Base-by-base conservation (phyloP, 2,888 invertebrate genomes). In the Holacanthella duospinosa region DNA sequence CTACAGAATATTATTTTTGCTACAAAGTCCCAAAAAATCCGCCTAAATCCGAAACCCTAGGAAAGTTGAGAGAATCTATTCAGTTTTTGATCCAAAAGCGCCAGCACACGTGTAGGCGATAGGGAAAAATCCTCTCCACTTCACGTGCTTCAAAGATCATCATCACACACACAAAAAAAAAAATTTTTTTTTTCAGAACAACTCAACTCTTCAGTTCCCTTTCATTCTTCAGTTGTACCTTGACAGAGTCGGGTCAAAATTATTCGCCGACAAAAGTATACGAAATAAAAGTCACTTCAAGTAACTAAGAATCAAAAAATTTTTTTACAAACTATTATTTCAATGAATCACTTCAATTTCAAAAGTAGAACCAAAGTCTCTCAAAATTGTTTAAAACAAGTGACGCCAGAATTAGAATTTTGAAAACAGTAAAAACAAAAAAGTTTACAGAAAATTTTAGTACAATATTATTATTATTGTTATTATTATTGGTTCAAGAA, bases 141-240 rank as follows among this genome's bases (percentile, higher is more conserved):
- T 53, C 54, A 53, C 54, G 54, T 53, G 54, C 54, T 53, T 25
- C 36, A 6, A 36, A 36, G 36, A 36, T 9, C 36, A 36, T 36
- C 36, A 36, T 36, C 36, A 36, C 36, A 36, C 36, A 36, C n/a
- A 36, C 36, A 36, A 36, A 36, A n/a, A n/a, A n/a, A n/a, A n/a
- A n/a, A 36, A 36, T 36, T 36, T 36, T 36, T n/a, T n/a, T n/a
- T n/a, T n/a, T n/a, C n/a, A n/a, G 36, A 36, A 16, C 6, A 16
- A 16, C 36, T 36, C 36, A 36, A 36, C 36, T 53, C 54, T 24
- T 53, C 54, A 53, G 12, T 43, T 12, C 43, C 12, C 21, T 53
- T 53, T 53, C 54, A 53, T 53, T 53, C 54, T 53, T 53, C 54
- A 25, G 9, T 25, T 53, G 54, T 25, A 53, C 54, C 24, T 53